These are phyloP conservation scores for Gymnarchus niloticus DNA, from an alignment of 2,113 vertebrate genomes.

Conservation along the genomic window DNA sequence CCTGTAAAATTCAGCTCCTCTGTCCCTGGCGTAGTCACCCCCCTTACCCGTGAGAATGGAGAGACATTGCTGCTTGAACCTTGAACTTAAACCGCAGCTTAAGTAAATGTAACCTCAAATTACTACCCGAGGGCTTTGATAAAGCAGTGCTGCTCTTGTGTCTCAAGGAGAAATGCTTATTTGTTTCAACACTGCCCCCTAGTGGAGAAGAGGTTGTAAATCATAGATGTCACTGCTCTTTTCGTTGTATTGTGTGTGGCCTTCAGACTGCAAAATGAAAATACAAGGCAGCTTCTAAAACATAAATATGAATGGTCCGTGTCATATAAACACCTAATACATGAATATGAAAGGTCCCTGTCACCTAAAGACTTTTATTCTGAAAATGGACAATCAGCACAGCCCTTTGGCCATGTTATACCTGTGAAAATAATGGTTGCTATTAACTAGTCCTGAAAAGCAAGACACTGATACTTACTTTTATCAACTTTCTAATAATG, in stretches of 20 bases:
- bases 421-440: not conserved
- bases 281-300: not conserved
- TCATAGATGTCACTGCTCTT: slow-evolving; percentile 2
- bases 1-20: not conserved
- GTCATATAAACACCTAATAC: not conserved
- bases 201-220: slow-evolving; percentile 41
- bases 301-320: not conserved
- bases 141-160: slow-evolving; percentile 28
- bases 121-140: slow-evolving; percentile 29
- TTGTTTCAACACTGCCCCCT: slow-evolving; percentile 66
- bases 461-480: not conserved
- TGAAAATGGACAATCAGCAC: not conserved
- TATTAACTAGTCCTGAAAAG: not conserved
- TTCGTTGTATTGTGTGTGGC: not conserved
- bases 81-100: slow-evolving; percentile 45
- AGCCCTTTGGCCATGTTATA: not conserved
- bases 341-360: not conserved
- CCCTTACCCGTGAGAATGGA: slow-evolving; percentile 40
- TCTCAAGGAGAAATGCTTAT: slow-evolving; percentile 24
- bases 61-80: slow-evolving; percentile 43
- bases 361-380: not conserved
- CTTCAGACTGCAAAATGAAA: not conserved
- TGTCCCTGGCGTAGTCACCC: slow-evolving; percentile 26
- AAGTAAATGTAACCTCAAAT: slow-evolving; percentile 39
- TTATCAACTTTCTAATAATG: not conserved